A percentile compares a stretch with the other conserved stretches of the same genome.
Evolutionary conservation across 1,140 invertebrate genomes (phyloP).

Genomic region (Tetramorium parvispinum): DNA sequence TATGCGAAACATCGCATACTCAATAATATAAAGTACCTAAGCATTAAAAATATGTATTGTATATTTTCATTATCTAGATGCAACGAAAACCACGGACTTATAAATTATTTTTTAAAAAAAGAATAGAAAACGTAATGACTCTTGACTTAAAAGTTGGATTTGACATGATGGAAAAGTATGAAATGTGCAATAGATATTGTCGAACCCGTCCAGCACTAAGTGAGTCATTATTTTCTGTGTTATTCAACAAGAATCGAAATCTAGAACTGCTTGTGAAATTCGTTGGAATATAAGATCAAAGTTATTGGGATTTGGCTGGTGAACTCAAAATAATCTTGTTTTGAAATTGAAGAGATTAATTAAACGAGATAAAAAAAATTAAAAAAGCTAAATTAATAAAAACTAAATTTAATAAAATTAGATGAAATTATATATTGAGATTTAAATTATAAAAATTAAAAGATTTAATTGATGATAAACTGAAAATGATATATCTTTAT

Average conservation of each 20-base stretch:
- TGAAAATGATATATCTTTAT: background rate
- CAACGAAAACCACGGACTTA: background rate
- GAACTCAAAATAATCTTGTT: background rate
- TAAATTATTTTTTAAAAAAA: slow-evolving; percentile 21
- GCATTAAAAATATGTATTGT: background rate
- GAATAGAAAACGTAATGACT: slow-evolving; percentile 2
- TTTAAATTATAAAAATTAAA: background rate
- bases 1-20: background rate
- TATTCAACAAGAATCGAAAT: background rate
- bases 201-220: slow-evolving; percentile 36
- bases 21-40: background rate
- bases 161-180: slow-evolving; percentile 8
- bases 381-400: too few relatives aligned
- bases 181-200: slow-evolving; percentile 63
- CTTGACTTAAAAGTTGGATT: slow-evolving; percentile 15
- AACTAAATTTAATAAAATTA: background rate
- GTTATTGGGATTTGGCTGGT: background rate
- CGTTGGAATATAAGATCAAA: background rate
- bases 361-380: background rate
- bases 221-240: slow-evolving; percentile 46
- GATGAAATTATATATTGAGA: background rate
- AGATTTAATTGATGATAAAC: background rate
- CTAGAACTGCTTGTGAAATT: slow-evolving; percentile 7
- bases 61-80: background rate
- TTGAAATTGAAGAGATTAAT: background rate